Evolutionary conservation across 2,888 invertebrate genomes (phyloP), one percentile per base, ranked within the genome.

Genomic region (Cryptosula pallasiana): DNA sequence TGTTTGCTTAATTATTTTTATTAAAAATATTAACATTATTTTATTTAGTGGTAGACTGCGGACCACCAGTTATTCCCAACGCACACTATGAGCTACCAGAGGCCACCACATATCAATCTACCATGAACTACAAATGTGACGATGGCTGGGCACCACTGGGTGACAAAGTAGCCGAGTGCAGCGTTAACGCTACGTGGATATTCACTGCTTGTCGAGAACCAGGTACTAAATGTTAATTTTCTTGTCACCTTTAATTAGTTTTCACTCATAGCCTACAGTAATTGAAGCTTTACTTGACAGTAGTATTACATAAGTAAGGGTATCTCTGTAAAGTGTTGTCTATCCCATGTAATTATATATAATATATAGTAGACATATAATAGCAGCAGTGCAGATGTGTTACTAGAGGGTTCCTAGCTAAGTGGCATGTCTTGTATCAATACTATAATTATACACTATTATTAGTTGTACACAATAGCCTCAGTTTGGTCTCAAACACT

Each of bases 11-110:
- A n/a, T n/a, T n/a, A n/a, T n/a, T n/a, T n/a, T n/a, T n/a, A n/a
- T n/a, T n/a, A n/a, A n/a, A n/a, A n/a, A n/a, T n/a, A n/a, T n/a
- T n/a, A n/a, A n/a, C n/a, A n/a, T n/a, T n/a, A n/a, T n/a, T n/a
- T n/a, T 23, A 23, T 63, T 63, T 63, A 63, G 63, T 32, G 20
- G 34, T 63, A 1, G 63, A 63, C 34, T 63, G 63, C 27, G 34
- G 34, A 3, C 29, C 2, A 5, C 63, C 63, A 32, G 13, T 32
- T 27, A 32, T 63, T 32, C 63, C 63, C 63, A 32, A 63, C 32
- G 63, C 63, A 29, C 32, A 32, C 20, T 63, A 32, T 63, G 63
- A 63, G 25, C 16, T 32, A 34, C 63, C 63, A 29, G 13, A 9
- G n/a, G 9, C 20, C 5, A 63, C 63, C 5, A 63, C 27, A 2